These are phyloP conservation scores for Ascidia mentula DNA, from an alignment of 23 tunicate genomes.

Conservation along the genomic window DNA sequence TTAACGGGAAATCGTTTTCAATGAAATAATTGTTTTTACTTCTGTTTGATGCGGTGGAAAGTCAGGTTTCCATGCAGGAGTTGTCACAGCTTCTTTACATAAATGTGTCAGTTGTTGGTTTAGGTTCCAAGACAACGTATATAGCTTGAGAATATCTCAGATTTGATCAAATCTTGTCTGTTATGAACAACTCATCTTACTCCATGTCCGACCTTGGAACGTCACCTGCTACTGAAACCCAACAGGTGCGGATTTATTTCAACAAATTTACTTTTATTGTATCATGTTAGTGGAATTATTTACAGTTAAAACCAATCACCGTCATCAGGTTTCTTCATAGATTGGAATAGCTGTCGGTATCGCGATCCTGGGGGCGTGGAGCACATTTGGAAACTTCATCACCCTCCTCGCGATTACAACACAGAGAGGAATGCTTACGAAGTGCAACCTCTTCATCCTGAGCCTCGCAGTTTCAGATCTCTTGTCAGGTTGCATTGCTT, in stretches of 20 bases:
- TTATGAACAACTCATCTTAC: background rate
- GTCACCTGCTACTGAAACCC: background rate
- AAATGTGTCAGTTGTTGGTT: too few relatives aligned
- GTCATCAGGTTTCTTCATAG: slow-evolving; percentile 15
- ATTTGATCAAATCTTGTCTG: background rate
- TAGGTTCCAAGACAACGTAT: too few relatives aligned
- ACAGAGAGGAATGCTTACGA: slow-evolving; percentile 24
- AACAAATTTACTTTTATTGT: background rate
- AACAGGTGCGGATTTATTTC: background rate
- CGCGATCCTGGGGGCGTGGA: slow-evolving; percentile 43
- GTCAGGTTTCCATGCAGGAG: too few relatives aligned
- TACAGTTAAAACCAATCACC: too few relatives aligned
- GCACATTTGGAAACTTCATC: slow-evolving; percentile 38
- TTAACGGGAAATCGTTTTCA: too few relatives aligned
- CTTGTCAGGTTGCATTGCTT: slow-evolving; percentile 30
- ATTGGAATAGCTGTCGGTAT: slow-evolving; percentile 19
- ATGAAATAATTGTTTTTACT: too few relatives aligned
- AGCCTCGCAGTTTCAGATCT: slow-evolving; percentile 29
- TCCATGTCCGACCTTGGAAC: background rate
- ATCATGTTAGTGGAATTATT: too few relatives aligned
- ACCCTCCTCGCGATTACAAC: slow-evolving; percentile 37
- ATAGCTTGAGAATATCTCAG: background rate
- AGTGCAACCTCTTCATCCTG: slow-evolving; percentile 53
- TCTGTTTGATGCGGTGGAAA: background rate
- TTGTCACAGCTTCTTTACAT: too few relatives aligned